Evolutionary conservation across 2,113 vertebrate species (phyloP).

Genomic region (Arizona elegans): DNA sequence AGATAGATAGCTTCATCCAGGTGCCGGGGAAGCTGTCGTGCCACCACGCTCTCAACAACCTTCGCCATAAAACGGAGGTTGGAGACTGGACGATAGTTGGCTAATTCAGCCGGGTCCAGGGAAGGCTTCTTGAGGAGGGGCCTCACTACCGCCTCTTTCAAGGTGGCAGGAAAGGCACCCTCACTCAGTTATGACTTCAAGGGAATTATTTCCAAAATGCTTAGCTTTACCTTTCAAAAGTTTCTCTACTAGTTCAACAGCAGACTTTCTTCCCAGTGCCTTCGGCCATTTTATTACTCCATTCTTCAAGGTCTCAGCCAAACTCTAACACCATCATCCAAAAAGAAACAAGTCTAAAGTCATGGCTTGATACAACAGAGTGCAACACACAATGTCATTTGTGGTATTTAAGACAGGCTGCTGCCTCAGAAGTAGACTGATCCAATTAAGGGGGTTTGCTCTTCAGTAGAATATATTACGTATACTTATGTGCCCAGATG

Average conservation of each 20-base stretch:
- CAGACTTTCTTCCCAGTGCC: conserved; percentile 73
- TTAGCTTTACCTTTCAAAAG: conserved; percentile 80
- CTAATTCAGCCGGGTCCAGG: no score
- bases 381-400: neutral
- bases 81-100: no score
- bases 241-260: conserved; percentile 78
- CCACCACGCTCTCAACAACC: no score
- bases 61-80: no score
- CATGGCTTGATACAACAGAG: neutral
- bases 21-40: no score
- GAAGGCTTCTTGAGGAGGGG: no score
- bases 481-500: neutral
- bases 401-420: neutral
- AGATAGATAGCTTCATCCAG: no score
- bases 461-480: neutral
- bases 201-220: neutral
- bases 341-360: neutral
- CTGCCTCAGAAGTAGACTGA: neutral
- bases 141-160: no score
- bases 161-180: no score
- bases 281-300: conserved; percentile 88
- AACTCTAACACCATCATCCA: conserved; percentile 67
- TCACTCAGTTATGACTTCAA: neutral
- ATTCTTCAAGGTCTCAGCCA: conserved; percentile 83
- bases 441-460: neutral